A percentile compares a stretch with the other conserved stretches of the same genome.
Evolutionary conservation across 2,888 invertebrate genomes (phyloP).

Genomic region (Carpatolechia fugitivella): DNA sequence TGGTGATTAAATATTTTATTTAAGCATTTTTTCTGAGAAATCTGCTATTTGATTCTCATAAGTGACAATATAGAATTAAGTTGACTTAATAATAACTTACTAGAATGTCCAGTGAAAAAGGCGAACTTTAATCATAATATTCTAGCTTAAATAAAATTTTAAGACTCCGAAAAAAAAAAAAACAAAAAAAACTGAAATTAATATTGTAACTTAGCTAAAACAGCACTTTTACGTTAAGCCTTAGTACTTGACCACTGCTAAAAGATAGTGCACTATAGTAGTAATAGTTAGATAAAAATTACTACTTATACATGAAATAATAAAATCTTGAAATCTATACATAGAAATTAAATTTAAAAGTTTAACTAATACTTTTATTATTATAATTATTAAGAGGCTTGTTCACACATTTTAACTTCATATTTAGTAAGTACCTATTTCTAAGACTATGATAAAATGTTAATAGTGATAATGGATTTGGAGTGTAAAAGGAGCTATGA

Average conservation of each 20-base stretch:
- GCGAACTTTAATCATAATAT: too few species aligned
- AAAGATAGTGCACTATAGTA: slow-evolving; percentile 75
- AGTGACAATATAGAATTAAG: not conserved
- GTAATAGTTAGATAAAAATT: slow-evolving; percentile 74
- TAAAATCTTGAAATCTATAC: slow-evolving; percentile 76
- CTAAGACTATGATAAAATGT: slow-evolving; percentile 58
- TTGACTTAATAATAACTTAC: not conserved
- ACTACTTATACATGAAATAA: slow-evolving; percentile 62
- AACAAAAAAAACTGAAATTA: too few species aligned
- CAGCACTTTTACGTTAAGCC: slow-evolving; percentile 49
- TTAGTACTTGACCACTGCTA: slow-evolving; percentile 75
- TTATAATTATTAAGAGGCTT: slow-evolving; percentile 74
- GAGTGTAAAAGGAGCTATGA: slow-evolving; percentile 44
- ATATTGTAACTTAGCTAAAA: slow-evolving; percentile 28
- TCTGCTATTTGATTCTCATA: too few species aligned
- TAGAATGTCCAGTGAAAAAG: too few species aligned
- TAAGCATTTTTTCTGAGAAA: too few species aligned
- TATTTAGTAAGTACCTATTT: slow-evolving; percentile 65
- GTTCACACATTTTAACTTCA: slow-evolving; percentile 79
- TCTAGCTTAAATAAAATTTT: too few species aligned
- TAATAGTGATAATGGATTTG: slow-evolving; percentile 51
- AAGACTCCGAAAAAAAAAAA: too few species aligned
- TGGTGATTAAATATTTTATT: too few species aligned
- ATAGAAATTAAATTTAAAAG: slow-evolving; percentile 76
- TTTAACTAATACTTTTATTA: slow-evolving; percentile 78